Percentiles rank a stretch among this genome's conserved stretches.
Evolutionary conservation across 2,797 vertebrate genomes (phyloP).

Genomic region (Poecilia gillii): DNA sequence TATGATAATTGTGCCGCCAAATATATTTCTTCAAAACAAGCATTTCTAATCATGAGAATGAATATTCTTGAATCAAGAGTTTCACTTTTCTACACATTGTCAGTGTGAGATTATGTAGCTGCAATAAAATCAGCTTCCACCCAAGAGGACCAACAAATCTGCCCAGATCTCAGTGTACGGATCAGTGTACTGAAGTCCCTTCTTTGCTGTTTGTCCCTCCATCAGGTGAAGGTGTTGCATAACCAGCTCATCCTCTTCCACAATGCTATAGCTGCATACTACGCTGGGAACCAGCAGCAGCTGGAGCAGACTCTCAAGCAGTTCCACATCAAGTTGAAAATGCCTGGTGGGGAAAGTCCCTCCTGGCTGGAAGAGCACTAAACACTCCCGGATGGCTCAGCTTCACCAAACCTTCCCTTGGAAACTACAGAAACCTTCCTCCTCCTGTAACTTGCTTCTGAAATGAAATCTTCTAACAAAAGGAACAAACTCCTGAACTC

Average conservation of each 20-base stretch:
- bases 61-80: neutral
- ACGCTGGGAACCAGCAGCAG: conserved; percentile 97
- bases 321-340: conserved; percentile 99
- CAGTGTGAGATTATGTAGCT: neutral
- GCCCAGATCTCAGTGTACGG: neutral
- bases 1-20: neutral
- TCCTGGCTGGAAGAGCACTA: conserved; percentile 98
- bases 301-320: conserved; percentile 98
- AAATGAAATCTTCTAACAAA: conserved; percentile 49
- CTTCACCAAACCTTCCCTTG: conserved; percentile 46
- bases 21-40: neutral
- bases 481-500: conserved; percentile 39
- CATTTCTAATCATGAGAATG: neutral
- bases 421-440: conserved; percentile 49
- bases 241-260: conserved; percentile 99
- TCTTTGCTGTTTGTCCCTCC: conserved; percentile 1
- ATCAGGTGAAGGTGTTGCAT: conserved; percentile 96
- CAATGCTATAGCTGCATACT: conserved; percentile 96
- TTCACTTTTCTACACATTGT: neutral
- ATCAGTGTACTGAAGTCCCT: neutral
- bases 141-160: neutral
- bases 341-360: conserved; percentile 91
- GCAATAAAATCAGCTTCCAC: neutral
- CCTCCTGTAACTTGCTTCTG: conserved; percentile 29
- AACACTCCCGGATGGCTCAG: conserved; percentile 58